phyloP scores from a whole-genome alignment of 2,888 invertebrate species.

The Brachylomia viminalis region DNA sequence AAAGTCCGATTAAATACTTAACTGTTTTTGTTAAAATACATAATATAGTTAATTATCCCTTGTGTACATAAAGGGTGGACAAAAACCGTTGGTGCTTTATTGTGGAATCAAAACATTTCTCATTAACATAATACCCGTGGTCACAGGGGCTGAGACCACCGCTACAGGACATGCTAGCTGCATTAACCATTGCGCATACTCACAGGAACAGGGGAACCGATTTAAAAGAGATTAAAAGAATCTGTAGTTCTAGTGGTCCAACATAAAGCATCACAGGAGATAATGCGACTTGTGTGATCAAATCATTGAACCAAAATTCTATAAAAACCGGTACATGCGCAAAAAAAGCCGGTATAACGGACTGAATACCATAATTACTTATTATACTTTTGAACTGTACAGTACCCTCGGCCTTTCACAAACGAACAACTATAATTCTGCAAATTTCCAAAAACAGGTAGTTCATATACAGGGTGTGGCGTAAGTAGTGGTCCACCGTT shows the following conservation, averaged over 20 bases:
- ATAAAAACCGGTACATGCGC: constrained; percentile 13
- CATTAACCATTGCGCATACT: background rate
- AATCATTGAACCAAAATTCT: constrained; percentile 13
- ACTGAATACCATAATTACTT: constrained; percentile 17
- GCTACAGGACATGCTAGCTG: constrained; percentile 16
- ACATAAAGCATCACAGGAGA: constrained; percentile 22
- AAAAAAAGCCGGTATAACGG: constrained; percentile 2
- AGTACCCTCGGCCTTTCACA: background rate
- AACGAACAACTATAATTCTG: constrained; percentile 2
- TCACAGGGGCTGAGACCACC: background rate
- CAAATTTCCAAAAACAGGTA: background rate
- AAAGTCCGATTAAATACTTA: too few relatives aligned
- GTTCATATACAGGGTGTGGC: too few relatives aligned
- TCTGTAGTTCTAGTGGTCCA: background rate
- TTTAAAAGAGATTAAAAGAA: background rate
- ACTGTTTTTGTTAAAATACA: background rate
- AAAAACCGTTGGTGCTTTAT: constrained; percentile 1
- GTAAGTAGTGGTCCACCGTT: too few relatives aligned
- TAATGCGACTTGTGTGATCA: constrained; percentile 4
- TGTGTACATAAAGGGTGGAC: background rate
- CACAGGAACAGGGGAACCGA: background rate
- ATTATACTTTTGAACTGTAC: constrained; percentile 8
- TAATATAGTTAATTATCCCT: background rate
- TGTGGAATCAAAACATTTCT: constrained; percentile 15
- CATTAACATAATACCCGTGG: background rate